Percentiles rank a stretch among this genome's conserved stretches.
Evolutionary conservation across 1,140 invertebrate species (phyloP).

Genomic region (Zaprionus camerounensis): DNA sequence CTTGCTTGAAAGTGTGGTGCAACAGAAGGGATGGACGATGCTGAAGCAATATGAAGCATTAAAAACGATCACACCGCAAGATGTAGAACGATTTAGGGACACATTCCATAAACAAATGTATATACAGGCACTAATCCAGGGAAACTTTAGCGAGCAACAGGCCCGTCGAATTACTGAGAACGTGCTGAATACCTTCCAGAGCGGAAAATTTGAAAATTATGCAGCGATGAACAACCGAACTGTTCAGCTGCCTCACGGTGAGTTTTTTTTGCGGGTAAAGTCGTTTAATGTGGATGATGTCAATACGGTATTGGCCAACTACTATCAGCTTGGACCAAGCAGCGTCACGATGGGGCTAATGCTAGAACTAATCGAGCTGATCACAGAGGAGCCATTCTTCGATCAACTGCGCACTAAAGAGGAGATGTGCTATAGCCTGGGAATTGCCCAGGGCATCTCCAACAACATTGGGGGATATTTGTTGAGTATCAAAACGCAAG

Average conservation of each 20-base stretch:
- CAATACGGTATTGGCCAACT: constrained; percentile 94
- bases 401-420: constrained; percentile 94
- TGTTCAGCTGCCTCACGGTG: constrained; percentile 87
- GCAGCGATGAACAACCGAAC: constrained; percentile 57
- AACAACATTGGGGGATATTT: constrained; percentile 90
- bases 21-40: constrained; percentile 45
- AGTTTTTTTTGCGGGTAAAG: constrained; percentile 87
- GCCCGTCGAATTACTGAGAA: constrained; percentile 85
- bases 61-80: constrained; percentile 43
- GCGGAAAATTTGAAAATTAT: constrained; percentile 57
- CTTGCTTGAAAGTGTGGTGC: constrained; percentile 86
- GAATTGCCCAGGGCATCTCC: constrained; percentile 87
- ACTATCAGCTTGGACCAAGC: constrained; percentile 91
- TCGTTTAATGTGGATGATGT: constrained; percentile 90
- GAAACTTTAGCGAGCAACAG: constrained; percentile 87
- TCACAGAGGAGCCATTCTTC: constrained; percentile 94
- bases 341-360: constrained; percentile 88
- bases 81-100: constrained; percentile 40
- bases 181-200: constrained; percentile 70
- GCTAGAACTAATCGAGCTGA: constrained; percentile 90
- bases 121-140: constrained; percentile 51
- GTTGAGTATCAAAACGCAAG: no score
- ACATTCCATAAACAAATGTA: constrained; percentile 58
- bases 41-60: constrained; percentile 51
- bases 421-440: constrained; percentile 94